Evolutionary conservation across 92 coral and sea anemone genomes (phyloP), one percentile per base, ranked within the genome.

Genomic region (Phymanthus crucifer): DNA sequence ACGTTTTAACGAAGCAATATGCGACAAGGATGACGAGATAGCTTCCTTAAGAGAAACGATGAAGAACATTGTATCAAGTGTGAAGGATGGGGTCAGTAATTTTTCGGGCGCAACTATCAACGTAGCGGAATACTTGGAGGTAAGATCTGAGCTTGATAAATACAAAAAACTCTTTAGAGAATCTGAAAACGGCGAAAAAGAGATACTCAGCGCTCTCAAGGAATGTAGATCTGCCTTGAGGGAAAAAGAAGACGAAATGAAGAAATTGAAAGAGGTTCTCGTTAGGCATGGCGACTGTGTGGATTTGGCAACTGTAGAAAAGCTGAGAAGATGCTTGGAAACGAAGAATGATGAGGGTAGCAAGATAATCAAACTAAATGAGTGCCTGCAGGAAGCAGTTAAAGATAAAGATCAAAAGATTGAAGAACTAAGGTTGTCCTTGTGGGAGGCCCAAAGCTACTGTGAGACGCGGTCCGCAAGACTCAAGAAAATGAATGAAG

Each of bases 341-440:
- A 26, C 23, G 6, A 71, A 32, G 54, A 80, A 26, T 24, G 78
- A 80, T 6, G 86, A 82, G 35, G 40, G 68, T 14, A 71, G 29
- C 3, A 77, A 82, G 54, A 19, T 73, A 6, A 77, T 32, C 47
- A 69, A 83, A 54, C 14, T 77, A 9, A 74, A 77, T 33, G 82
- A 71, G 40, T 80, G 85, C 65, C 87, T 89, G 21, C 87, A 85
- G 7, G 85, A 87, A 36, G 82, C 93, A 11, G 66, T 84, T 64
- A 80, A 86, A 33, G 87, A 89, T 19, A 87, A 84, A 70, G 87
- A 86, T 3, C 82, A 89, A 18, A 92, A 83, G 3, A 89, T 91
- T 21, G 93, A 87, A 73, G 87, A 86, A 37, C 50, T 92, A 24
- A 89, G 82, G 24, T 69, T 88, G 14, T 87, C 84, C 40, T 83